Percentiles rank a stretch among this genome's conserved stretches.
phyloP scores from a whole-genome alignment of 2,113 vertebrate species.

The Gulo gulo region DNA sequence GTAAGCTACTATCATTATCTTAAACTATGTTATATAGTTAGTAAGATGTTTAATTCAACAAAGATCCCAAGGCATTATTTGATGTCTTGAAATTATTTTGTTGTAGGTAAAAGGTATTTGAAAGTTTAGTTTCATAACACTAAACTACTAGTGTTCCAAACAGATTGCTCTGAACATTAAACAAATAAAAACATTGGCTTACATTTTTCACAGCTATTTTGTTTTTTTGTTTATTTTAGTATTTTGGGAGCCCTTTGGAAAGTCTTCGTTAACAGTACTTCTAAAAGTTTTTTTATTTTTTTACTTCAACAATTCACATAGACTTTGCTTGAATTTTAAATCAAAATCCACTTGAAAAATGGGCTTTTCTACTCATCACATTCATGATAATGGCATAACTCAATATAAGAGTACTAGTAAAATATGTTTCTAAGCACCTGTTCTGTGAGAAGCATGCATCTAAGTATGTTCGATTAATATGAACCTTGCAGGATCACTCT shows the following conservation, averaged over 20 bases:
- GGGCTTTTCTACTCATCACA: not conserved
- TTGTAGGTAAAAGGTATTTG: not conserved
- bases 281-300: not conserved
- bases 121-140: not conserved
- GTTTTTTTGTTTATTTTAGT: not conserved
- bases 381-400: not conserved
- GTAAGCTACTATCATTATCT: not conserved
- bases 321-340: not conserved
- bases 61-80: not conserved
- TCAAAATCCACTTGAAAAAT: not conserved
- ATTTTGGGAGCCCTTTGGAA: not conserved
- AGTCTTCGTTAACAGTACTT: not conserved
- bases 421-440: not conserved
- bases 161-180: not conserved
- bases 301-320: not conserved
- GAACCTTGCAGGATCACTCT: not conserved
- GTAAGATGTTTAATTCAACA: not conserved
- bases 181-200: not conserved
- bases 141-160: not conserved
- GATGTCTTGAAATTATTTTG: not conserved
- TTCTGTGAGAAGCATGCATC: not conserved
- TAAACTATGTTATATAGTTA: not conserved
- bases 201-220: not conserved
- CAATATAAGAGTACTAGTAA: not conserved
- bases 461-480: not conserved